Evolutionary conservation across 2,113 vertebrate genomes (phyloP).

Genomic region (Lasiurus cinereus): DNA sequence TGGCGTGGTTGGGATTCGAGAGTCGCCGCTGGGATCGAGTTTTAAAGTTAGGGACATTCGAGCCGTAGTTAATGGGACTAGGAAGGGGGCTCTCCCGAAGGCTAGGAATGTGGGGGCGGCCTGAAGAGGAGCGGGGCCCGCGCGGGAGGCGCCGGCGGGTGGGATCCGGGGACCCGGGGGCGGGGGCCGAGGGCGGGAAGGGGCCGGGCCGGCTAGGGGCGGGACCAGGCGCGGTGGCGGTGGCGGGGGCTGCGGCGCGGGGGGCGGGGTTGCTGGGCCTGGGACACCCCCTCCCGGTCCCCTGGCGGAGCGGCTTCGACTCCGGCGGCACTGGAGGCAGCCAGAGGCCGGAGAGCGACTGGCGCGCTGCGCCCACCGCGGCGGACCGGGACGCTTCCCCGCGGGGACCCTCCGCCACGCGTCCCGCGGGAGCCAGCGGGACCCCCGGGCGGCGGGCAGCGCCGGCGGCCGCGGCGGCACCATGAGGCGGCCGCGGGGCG

Average conservation of each 20-base stretch:
- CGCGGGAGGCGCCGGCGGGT: constrained; percentile 26
- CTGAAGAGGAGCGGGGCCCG: neutral
- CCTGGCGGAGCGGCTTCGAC: constrained; percentile 76
- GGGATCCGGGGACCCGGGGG: constrained; percentile 53
- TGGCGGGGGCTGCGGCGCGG: constrained; percentile 60
- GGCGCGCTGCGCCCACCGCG: neutral
- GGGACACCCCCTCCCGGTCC: constrained; percentile 80
- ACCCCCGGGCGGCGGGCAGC: constrained; percentile 64
- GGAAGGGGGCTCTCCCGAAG: constrained; percentile 41
- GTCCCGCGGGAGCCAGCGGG: constrained; percentile 59
- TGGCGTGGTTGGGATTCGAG: neutral
- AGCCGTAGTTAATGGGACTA: constrained; percentile 39
- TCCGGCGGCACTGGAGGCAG: constrained; percentile 65
- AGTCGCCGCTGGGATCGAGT: neutral
- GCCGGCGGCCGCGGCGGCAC: constrained; percentile 76
- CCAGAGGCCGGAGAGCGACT: constrained; percentile 66
- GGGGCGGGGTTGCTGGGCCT: constrained; percentile 83
- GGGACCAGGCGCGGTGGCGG: constrained; percentile 21
- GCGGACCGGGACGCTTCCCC: constrained; percentile 44
- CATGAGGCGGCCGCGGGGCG: constrained; percentile 85
- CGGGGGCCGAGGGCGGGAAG: constrained; percentile 76
- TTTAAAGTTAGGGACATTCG: constrained; percentile 52
- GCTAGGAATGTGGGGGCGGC: constrained; percentile 59
- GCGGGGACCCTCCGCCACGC: neutral
- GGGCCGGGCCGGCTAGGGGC: constrained; percentile 70